A percentile compares a stretch with the other conserved stretches of the same genome.
Evolutionary conservation across 2,797 vertebrate genomes (phyloP).

Genomic region (Hydrolagus colliei): DNA sequence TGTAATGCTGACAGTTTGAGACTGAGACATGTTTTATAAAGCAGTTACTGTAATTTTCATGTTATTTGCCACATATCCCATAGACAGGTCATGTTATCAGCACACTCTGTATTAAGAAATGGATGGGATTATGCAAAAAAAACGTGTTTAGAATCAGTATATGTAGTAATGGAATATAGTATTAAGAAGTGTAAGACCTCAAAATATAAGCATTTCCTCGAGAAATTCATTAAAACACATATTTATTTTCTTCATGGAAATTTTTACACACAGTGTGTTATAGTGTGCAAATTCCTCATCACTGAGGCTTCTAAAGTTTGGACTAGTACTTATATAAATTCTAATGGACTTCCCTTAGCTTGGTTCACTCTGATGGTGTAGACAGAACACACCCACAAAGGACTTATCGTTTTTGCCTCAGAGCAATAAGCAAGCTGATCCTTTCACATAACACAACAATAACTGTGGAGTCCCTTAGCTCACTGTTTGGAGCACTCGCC

Average conservation of each 20-base stretch:
- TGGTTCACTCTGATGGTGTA: not conserved
- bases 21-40: slow-evolving; percentile 13
- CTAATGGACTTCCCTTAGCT: not conserved
- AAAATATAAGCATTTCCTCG: not conserved
- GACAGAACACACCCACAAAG: not conserved
- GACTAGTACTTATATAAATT: not conserved
- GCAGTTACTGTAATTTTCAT: not conserved
- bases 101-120: not conserved
- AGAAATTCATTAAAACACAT: not conserved
- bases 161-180: not conserved
- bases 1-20: not conserved
- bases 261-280: not conserved
- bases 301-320: not conserved
- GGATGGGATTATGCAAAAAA: not conserved
- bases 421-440: slow-evolving; percentile 64
- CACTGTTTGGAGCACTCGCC: too few relatives aligned
- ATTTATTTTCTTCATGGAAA: not conserved
- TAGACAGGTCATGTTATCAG: not conserved
- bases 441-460: slow-evolving; percentile 57
- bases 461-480: not conserved
- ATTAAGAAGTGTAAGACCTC: not conserved
- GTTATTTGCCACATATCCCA: slow-evolving; percentile 1
- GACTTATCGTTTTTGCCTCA: slow-evolving; percentile 46
- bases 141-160: not conserved
- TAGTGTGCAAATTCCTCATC: not conserved